These are phyloP conservation scores for Heterocephalus glaber DNA, from an alignment of 2,113 vertebrate species.

Conservation along the genomic window DNA sequence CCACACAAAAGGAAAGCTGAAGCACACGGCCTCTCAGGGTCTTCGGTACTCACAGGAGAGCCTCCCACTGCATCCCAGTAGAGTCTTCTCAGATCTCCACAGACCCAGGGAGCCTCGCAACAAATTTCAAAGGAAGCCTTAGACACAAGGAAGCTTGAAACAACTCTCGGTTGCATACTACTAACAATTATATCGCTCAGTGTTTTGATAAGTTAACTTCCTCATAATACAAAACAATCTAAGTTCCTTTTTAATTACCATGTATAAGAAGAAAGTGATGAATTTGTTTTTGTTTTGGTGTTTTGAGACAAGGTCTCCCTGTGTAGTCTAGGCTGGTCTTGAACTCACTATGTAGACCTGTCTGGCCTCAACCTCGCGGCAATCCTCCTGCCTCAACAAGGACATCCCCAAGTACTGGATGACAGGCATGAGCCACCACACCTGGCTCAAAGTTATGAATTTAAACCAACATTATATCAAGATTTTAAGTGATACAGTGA, in stretches of 20 bases:
- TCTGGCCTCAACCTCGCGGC: not conserved
- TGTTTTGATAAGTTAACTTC: constrained; percentile 7
- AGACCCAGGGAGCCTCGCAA: not conserved
- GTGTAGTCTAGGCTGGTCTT: not conserved
- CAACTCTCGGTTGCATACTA: not conserved
- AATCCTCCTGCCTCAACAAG: not conserved
- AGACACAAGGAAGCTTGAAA: not conserved
- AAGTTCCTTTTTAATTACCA: not conserved
- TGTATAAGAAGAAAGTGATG: not conserved
- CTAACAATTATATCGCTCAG: not conserved
- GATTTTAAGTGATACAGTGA: not conserved
- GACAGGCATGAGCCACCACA: not conserved
- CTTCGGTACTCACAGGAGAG: not conserved
- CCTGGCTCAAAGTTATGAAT: not conserved
- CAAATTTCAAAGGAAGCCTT: constrained; percentile 5
- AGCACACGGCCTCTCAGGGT: not conserved
- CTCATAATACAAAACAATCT: not conserved
- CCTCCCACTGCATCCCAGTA: not conserved
- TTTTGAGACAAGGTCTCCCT: not conserved
- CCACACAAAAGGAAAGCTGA: not conserved
- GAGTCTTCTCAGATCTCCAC: not conserved
- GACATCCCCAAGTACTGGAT: not conserved
- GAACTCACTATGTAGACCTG: not conserved
- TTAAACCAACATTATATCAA: not conserved
- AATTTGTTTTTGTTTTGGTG: not conserved